Conservation (phyloP, 2,113 vertebrate species). For the Chionomys nivalis region DNA sequence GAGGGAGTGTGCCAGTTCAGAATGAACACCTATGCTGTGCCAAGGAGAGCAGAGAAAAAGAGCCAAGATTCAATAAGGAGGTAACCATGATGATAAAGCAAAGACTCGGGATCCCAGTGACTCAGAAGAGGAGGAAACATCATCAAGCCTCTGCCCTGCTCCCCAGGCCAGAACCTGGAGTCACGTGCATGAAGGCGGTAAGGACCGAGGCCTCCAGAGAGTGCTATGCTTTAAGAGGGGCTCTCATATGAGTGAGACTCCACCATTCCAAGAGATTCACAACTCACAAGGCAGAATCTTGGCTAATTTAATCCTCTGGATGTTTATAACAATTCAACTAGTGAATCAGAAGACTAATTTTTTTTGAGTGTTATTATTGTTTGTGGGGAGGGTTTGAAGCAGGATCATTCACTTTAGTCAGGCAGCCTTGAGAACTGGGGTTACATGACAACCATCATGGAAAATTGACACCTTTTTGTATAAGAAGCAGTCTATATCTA, state of each 20-base stretch:
- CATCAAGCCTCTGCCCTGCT: too few species aligned
- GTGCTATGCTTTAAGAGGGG: not conserved
- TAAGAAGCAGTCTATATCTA: not conserved
- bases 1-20: not conserved
- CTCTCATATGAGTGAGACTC: not conserved
- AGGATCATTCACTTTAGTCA: not conserved
- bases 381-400: not conserved
- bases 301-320: not conserved
- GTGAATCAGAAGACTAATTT: not conserved
- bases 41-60: not conserved
- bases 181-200: not conserved
- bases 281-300: not conserved
- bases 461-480: not conserved
- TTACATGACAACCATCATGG: not conserved
- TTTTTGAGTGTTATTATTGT: not conserved
- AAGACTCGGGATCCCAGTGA: accelerated
- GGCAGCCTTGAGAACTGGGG: too few species aligned
- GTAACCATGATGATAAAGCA: not conserved
- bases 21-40: not conserved
- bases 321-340: not conserved
- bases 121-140: not conserved
- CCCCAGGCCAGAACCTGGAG: not conserved
- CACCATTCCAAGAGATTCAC: not conserved
- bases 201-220: not conserved
- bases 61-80: not conserved